phyloP scores from a whole-genome alignment of 2,888 invertebrate genomes.

The Trichogramma evanescens region DNA sequence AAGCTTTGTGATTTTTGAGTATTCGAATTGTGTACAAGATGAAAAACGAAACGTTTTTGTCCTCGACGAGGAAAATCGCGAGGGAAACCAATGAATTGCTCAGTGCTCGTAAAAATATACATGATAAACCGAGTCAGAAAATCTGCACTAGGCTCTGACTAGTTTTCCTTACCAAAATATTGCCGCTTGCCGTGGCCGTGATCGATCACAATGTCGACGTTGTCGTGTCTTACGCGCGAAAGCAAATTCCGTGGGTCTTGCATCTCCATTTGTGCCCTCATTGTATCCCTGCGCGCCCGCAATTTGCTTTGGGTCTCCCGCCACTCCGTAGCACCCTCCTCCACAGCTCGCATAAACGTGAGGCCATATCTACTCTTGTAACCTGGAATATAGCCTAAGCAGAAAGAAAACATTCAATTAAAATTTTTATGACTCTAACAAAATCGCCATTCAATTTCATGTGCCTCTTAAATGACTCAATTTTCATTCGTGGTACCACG shows the following conservation, averaged over 20 bases:
- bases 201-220: slow-evolving; percentile 35
- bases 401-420: neutral
- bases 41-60: no score
- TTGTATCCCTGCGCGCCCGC: slow-evolving; percentile 32
- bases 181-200: slow-evolving; percentile 30
- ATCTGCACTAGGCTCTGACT: neutral
- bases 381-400: slow-evolving; percentile 59
- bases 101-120: no score
- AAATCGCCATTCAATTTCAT: no score
- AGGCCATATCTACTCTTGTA: slow-evolving; percentile 57
- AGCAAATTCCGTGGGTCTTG: slow-evolving; percentile 35
- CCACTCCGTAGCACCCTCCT: slow-evolving; percentile 54
- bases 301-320: slow-evolving; percentile 44
- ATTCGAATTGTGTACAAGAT: no score
- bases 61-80: no score
- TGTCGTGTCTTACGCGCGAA: slow-evolving; percentile 34
- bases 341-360: slow-evolving; percentile 48
- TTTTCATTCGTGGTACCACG: no score
- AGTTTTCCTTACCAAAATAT: slow-evolving; percentile 32
- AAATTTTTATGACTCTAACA: no score
- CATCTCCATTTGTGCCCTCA: slow-evolving; percentile 35
- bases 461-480: no score
- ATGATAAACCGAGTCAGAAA: neutral
- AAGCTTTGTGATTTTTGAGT: no score
- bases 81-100: no score